Base-by-base conservation (phyloP, 2,888 invertebrate genomes). In the Synanthedon vespiformis region DNA sequence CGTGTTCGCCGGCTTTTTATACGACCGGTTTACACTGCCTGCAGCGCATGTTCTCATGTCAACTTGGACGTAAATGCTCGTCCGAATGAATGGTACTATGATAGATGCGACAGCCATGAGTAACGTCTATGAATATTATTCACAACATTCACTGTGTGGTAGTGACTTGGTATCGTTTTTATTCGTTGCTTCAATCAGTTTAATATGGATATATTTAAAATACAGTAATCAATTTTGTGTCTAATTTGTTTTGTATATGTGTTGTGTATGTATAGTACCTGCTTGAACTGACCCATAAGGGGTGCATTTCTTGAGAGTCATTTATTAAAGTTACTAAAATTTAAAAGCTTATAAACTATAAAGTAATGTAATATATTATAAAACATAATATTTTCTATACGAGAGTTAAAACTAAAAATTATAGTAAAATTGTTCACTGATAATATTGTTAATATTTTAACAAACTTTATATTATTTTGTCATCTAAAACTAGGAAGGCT, bases 1-100 rank as follows among this genome's bases (percentile, higher is more conserved):
- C 64, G 61, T 73, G 70, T 76, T 78, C 74, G 70, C 64, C 59
- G 62, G 65, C 61, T 65, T 74, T 80, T 72, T 65, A 65, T 67
- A 56, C 55, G 52, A 61, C 60, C 59, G 56, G 58, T 59, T 62
- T 58, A 57, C 63, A 62, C 67, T 60, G 67, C 67, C 62, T 62
- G 61, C 62, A 62, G 64, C 61, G 58, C 52, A 58, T 57, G 61
- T 59, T 62, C 67, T 63, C 62, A 55, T 64, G 65, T 71, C 67
- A 63, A 60, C 62, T 66, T 62, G 57, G 57, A 61, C 60, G 64
- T 67, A 68, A 68, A 67, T 64, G 59, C 56, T 61, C 61, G 53
- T 62, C 54, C 54, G 56, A 60, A 60, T 68, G 68, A 70, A 72
- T 71, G 53, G 34, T 60, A 54, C 59, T 58, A 61, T 70, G 70